phyloP scores from a whole-genome alignment of 2,888 invertebrate species.

The Capitulum mitella region DNA sequence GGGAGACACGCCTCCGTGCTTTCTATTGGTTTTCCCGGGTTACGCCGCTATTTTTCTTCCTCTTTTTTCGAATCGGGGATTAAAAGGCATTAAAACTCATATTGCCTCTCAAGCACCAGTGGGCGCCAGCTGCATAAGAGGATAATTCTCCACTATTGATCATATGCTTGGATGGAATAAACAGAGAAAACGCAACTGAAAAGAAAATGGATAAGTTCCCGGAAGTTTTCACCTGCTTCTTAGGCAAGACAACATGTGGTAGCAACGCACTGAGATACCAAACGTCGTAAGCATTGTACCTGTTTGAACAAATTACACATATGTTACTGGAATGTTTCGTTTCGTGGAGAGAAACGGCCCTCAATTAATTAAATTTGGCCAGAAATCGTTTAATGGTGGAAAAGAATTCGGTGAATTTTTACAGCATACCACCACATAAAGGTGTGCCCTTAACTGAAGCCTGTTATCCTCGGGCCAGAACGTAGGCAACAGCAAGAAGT shows the following conservation, averaged over 20 bases:
- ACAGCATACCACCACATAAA: too few species aligned
- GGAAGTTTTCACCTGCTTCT: too few species aligned
- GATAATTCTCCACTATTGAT: neutral
- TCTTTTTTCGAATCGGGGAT: neutral
- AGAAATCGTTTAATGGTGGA: neutral
- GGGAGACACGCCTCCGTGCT: neutral
- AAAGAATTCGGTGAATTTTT: neutral
- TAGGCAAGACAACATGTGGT: too few species aligned
- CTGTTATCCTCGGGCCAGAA: too few species aligned
- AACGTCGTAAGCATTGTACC: too few species aligned
- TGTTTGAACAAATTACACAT: neutral
- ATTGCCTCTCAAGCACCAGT: neutral
- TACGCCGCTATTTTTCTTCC: constrained; percentile 1
- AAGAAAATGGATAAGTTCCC: too few species aligned
- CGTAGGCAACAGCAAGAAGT: too few species aligned
- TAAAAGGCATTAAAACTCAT: constrained; percentile 14
- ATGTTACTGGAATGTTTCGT: neutral
- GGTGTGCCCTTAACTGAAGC: too few species aligned
- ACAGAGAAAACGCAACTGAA: neutral
- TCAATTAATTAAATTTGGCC: neutral
- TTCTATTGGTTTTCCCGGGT: constrained; percentile 7
- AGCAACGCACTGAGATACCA: too few species aligned
- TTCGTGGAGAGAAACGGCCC: neutral
- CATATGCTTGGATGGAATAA: neutral
- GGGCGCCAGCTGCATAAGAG: neutral